Evolutionary conservation across 1,140 invertebrate species (phyloP), one percentile per base, ranked within the genome.

Genomic region (Babylonia areolata): DNA sequence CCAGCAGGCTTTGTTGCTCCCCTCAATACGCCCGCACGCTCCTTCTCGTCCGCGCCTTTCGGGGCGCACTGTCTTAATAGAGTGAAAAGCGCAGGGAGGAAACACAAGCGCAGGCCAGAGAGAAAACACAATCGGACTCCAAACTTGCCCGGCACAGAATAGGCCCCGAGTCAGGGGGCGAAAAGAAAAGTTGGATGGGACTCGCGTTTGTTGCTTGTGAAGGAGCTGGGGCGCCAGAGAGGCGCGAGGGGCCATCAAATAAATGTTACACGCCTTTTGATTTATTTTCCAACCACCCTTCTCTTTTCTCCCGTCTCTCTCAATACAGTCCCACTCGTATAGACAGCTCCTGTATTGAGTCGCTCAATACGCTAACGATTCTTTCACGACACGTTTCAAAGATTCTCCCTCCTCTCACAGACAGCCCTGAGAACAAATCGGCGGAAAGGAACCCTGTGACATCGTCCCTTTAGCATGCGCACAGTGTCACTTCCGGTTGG

Each of bases 251-350:
- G 64, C 58, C 40, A 73, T 84, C 82, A 84, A 84, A 84, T 84
- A 69, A 84, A 84, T 42, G 82, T 84, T 84, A 84, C 82, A 84
- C 64, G 82, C 20, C 82, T 84, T 84, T 84, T 84, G 82, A 84
- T 84, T 84, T 73, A 84, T 71, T 84, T 84, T 75, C 40, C 82
- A 73, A 37, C 39, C 37, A 23, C 20, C 37, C 28, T 51, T 84
- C 39, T 84, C 69, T 73, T 9, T 33, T 33, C 39, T 31, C 64
- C 35, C 40, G 28, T 73, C 39, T 3, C 64, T 35, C n/a, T 31
- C 42, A 5, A 80, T 58, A 80, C 64, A 82, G 35, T 58, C 54
- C 31, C 37, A 51, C 51, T 82, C 54, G 81, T 77, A 40, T 77
- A 77, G 75, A 77, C 75, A 77, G 75, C 75, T 77, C 75, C 15